These are phyloP conservation scores for Progne subis DNA, from an alignment of 2,113 vertebrate species.

Conservation along the genomic window DNA sequence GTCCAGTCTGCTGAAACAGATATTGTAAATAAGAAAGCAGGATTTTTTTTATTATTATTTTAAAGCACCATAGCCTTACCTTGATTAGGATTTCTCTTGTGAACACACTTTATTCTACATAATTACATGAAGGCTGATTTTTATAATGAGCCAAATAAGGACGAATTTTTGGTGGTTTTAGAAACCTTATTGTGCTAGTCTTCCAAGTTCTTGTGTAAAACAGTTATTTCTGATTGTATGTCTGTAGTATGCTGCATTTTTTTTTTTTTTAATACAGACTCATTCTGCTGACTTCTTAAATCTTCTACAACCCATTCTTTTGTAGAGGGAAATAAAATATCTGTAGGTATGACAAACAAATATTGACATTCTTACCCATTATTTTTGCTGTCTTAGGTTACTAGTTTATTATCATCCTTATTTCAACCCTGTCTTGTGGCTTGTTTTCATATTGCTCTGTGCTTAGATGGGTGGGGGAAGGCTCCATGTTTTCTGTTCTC, in stretches of 20 bases:
- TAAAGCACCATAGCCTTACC: neutral
- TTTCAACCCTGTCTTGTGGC: neutral
- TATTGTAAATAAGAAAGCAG: neutral
- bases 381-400: neutral
- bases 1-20: neutral
- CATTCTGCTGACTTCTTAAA: neutral
- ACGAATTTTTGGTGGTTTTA: neutral
- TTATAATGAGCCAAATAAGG: neutral
- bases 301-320: neutral
- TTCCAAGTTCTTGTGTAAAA: neutral
- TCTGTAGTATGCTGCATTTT: neutral
- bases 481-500: neutral
- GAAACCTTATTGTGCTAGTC: neutral
- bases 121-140: neutral
- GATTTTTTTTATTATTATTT: neutral
- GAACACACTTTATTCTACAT: neutral
- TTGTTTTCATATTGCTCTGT: neutral
- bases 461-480: fast-evolving
- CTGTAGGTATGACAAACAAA: neutral
- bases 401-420: neutral
- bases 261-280: neutral
- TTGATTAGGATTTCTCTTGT: neutral
- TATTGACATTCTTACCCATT: neutral
- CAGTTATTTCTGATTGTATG: neutral
- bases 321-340: neutral